Evolutionary conservation across 2,888 invertebrate species (phyloP).

Genomic region (Lasius fuliginosus): DNA sequence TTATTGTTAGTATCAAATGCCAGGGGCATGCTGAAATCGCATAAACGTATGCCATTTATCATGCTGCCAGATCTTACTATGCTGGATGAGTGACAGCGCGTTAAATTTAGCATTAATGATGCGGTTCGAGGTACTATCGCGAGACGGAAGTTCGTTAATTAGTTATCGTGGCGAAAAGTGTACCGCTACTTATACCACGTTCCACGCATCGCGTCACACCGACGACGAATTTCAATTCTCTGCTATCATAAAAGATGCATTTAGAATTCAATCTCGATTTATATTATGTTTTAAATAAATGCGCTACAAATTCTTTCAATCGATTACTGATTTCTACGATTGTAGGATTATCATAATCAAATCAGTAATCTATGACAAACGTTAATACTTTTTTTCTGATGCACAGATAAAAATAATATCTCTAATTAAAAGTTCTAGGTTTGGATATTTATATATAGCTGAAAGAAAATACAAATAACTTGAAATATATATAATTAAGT

Average conservation of each 20-base stretch:
- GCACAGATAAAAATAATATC: neutral
- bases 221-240: constrained; percentile 16
- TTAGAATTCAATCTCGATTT: neutral
- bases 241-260: neutral
- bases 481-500: neutral
- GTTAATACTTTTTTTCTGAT: neutral
- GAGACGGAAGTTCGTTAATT: constrained; percentile 60
- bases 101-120: constrained; percentile 64
- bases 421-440: neutral
- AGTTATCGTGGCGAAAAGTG: constrained; percentile 54
- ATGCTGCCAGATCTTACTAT: constrained; percentile 49
- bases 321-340: neutral
- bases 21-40: constrained; percentile 51
- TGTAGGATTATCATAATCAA: neutral
- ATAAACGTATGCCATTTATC: constrained; percentile 54
- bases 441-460: neutral
- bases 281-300: constrained; percentile 3
- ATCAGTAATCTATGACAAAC: neutral
- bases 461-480: neutral
- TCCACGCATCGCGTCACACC: constrained; percentile 18
- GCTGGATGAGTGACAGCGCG: constrained; percentile 57
- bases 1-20: constrained; percentile 37
- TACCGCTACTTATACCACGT: constrained; percentile 35
- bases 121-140: constrained; percentile 53
- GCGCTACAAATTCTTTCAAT: neutral